Evolutionary conservation across 2,888 invertebrate genomes (phyloP).

Genomic region (Phortica magna): DNA sequence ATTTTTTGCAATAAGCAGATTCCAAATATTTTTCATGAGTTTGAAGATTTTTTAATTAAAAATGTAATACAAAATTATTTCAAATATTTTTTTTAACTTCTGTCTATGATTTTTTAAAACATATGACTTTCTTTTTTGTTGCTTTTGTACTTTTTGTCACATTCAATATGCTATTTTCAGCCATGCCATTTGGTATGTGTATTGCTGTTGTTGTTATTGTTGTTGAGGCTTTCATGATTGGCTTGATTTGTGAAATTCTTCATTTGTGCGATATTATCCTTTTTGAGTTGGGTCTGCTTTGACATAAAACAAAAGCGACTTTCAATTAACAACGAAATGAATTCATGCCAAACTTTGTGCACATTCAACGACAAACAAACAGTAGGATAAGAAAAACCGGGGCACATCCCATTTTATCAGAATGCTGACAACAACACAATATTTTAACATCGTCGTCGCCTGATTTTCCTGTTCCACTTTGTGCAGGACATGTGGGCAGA

Average conservation of each 20-base stretch:
- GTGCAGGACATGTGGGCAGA: constrained; percentile 13
- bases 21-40: no score
- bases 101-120: no score
- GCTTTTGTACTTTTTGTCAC: constrained; percentile 20
- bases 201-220: not conserved
- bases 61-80: no score
- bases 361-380: not conserved
- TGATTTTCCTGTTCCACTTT: constrained; percentile 16
- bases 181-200: not conserved
- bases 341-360: constrained; percentile 4
- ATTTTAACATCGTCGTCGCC: constrained; percentile 12
- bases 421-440: not conserved
- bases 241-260: not conserved
- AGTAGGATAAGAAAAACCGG: not conserved
- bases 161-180: no score
- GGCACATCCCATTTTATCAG: not conserved
- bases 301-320: not conserved
- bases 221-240: not conserved
- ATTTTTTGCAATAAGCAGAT: not conserved
- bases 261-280: constrained; percentile 18
- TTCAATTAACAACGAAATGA: constrained; percentile 17
- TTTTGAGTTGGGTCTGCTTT: not conserved
- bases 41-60: no score
- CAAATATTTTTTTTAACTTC: no score
- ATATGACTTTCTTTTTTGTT: constrained; percentile 39